Evolutionary conservation across 2,888 invertebrate genomes (phyloP).

Genomic region (Norana najaformis): DNA sequence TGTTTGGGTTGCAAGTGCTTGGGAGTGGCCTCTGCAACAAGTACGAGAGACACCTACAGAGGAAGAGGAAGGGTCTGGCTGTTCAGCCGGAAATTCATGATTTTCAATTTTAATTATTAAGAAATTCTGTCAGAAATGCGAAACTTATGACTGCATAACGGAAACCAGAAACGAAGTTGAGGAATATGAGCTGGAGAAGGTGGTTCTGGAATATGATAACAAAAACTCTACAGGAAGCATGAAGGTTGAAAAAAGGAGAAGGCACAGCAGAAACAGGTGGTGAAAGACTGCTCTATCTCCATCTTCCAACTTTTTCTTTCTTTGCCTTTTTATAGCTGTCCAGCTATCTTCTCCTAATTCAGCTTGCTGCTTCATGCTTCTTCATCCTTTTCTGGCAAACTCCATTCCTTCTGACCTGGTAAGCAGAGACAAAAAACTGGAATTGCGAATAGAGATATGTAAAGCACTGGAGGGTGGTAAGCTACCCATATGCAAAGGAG

Average conservation of each 20-base stretch:
- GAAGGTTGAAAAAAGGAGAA: background rate
- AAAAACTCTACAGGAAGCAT: background rate
- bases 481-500: background rate
- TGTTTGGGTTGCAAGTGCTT: background rate
- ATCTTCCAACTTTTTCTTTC: background rate
- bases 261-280: background rate
- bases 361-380: background rate
- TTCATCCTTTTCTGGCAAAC: background rate
- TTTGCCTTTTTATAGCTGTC: background rate
- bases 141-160: background rate
- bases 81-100: background rate
- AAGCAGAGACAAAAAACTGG: background rate
- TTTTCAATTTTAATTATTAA: background rate
- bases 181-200: background rate
- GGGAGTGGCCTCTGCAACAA: background rate
- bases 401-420: background rate
- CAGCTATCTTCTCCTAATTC: background rate
- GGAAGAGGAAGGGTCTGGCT: background rate
- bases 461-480: background rate
- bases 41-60: background rate
- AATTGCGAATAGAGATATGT: background rate
- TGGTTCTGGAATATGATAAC: background rate
- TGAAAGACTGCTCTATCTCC: background rate
- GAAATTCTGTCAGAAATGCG: background rate
- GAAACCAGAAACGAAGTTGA: background rate